Base-by-base conservation (phyloP, 2,888 invertebrate genomes). In the Gymnoscelis rufifasciata region DNA sequence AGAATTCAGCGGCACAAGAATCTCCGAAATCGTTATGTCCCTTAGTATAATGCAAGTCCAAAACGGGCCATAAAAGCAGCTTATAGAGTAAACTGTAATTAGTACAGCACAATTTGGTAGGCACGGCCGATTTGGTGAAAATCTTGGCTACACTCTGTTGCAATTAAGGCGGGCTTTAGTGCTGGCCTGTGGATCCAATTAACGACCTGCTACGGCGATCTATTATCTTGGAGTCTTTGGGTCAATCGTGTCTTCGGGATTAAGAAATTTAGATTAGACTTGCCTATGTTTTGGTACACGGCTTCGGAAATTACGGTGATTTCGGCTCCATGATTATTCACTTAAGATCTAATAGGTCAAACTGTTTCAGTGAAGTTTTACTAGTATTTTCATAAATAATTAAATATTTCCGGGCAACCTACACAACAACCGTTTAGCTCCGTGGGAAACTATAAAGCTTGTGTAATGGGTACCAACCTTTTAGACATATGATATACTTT, bases 81-180 rank as follows among this genome's bases (percentile, higher is more conserved):
- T 74, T 74, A 71, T 74, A 68, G 62, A 63, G 66, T 69, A 73
- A 75, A 75, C 68, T 74, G 78, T 82, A 82, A 83, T 83, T 79
- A 83, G 79, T 79, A 78, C 80, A 77, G 80, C 79, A 75, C 82
- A 84, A 83, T 83, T 82, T 79, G 73, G 57, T 62, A 56, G 43
- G 65, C 58, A 61, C 48, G 55, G 60, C 64, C 64, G 80, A 77
- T 80, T 80, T 71, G 70, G 74, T 67, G 61, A 68, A 67, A 75
- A 74, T 83, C 82, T 83, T 83, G 83, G 83, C 83, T 68, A 62
- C 65, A 68, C 66, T n/a, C n/a, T 78, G 68, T 74, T 76, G 74
- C 79, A 83, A 83, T 83, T 83, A 83, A 76, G 68, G 68, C 71
- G 55, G 69, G 78, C 74, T 76, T 75, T 74, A 67, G 68, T 68